A percentile compares a stretch with the other conserved stretches of the same genome.
Evolutionary conservation across 2,113 vertebrate genomes (phyloP).

Genomic region (Catagonus wagneri): DNA sequence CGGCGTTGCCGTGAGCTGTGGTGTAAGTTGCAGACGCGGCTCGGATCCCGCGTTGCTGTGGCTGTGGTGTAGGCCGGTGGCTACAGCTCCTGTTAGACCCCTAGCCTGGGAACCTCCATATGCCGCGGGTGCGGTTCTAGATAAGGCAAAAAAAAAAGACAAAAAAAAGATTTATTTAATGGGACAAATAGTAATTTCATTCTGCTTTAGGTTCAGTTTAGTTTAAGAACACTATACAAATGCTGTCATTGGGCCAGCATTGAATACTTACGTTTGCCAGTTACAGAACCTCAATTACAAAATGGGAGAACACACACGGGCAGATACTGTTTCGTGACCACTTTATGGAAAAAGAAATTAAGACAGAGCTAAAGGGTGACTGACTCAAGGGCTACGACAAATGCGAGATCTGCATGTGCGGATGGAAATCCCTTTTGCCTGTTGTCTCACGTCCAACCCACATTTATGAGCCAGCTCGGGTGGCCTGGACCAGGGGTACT

Average conservation of each 20-base stretch:
- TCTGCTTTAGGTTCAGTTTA: background rate
- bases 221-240: background rate
- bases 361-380: background rate
- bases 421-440: background rate
- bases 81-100: no score
- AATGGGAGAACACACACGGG: background rate
- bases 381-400: background rate
- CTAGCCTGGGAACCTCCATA: no score
- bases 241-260: background rate
- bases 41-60: no score
- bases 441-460: background rate
- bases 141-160: no score
- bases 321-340: background rate
- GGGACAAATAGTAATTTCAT: background rate
- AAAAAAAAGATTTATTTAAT: constrained; percentile 6
- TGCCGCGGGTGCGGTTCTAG: no score
- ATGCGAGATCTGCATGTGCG: background rate
- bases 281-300: background rate
- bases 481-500: background rate
- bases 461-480: background rate
- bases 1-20: no score
- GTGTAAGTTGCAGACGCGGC: no score
- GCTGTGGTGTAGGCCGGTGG: no score
- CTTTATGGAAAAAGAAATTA: background rate
- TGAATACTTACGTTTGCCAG: background rate